A percentile compares a stretch with the other conserved stretches of the same genome.
These are phyloP conservation scores for Nyctibius grandis DNA, from an alignment of 2,797 vertebrate species.

Conservation along the genomic window DNA sequence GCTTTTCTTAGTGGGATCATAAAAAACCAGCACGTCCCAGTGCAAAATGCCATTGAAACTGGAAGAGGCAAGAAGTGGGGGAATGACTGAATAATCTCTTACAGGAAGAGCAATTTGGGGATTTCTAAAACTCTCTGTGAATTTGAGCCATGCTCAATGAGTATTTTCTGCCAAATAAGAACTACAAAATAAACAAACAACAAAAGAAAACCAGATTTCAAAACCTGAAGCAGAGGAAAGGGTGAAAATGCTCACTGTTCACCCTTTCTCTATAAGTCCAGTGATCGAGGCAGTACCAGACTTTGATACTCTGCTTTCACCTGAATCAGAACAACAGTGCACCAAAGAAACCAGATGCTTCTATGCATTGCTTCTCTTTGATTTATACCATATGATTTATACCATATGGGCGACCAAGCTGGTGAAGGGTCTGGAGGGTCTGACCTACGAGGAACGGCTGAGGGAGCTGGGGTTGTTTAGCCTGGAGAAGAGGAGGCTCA, in stretches of 20 bases:
- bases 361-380: neutral
- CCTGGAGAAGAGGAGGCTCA: no score
- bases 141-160: neutral
- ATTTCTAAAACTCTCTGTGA: neutral
- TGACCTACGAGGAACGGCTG: no score
- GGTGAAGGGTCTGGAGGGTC: no score
- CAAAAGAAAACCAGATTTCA: neutral
- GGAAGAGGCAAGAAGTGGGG: neutral
- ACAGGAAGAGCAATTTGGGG: neutral
- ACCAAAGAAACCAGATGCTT: neutral
- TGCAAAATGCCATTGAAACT: neutral
- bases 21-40: neutral
- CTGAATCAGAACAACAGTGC: neutral
- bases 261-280: neutral
- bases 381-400: neutral
- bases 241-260: neutral
- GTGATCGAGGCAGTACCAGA: neutral
- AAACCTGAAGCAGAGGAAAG: neutral
- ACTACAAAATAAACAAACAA: neutral
- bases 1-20: neutral
- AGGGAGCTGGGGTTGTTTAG: no score
- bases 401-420: no score
- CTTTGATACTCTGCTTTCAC: neutral
- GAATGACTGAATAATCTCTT: neutral
- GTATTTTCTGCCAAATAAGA: neutral